Conservation (phyloP, 2,888 invertebrate species). For the Eretmocerus hayati region DNA sequence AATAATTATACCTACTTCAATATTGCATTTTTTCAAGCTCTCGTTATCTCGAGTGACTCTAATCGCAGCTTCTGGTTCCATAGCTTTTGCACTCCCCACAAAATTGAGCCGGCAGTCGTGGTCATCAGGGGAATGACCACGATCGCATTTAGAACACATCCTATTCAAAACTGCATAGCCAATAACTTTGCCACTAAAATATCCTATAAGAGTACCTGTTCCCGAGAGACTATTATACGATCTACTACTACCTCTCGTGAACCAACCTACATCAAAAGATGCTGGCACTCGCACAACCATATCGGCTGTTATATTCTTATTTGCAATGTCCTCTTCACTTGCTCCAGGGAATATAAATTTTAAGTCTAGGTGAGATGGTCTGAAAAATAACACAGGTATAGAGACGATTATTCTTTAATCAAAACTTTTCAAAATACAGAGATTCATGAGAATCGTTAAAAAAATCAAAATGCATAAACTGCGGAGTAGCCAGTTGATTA, state of each 20-base stretch:
- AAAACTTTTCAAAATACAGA: too few relatives aligned
- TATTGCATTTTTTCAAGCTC: constrained; percentile 22
- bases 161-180: constrained; percentile 25
- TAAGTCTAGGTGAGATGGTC: background rate
- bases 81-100: constrained; percentile 30
- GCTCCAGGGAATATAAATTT: background rate
- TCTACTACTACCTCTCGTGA: constrained; percentile 24
- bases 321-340: background rate
- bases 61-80: constrained; percentile 27
- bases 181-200: constrained; percentile 23
- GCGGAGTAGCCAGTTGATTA: too few relatives aligned
- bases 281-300: constrained; percentile 13
- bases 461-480: too few relatives aligned
- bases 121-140: constrained; percentile 17
- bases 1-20: constrained; percentile 25
- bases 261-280: constrained; percentile 24
- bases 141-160: constrained; percentile 24
- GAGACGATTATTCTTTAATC: too few relatives aligned
- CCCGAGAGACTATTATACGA: constrained; percentile 26
- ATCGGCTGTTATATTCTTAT: background rate
- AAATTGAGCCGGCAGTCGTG: constrained; percentile 30
- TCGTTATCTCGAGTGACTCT: constrained; percentile 22
- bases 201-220: constrained; percentile 23
- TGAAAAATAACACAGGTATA: too few relatives aligned
- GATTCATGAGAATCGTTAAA: too few relatives aligned